A percentile compares a stretch with the other conserved stretches of the same genome.
Evolutionary conservation across 2,113 vertebrate genomes (phyloP).

Genomic region (Psophia crepitans): DNA sequence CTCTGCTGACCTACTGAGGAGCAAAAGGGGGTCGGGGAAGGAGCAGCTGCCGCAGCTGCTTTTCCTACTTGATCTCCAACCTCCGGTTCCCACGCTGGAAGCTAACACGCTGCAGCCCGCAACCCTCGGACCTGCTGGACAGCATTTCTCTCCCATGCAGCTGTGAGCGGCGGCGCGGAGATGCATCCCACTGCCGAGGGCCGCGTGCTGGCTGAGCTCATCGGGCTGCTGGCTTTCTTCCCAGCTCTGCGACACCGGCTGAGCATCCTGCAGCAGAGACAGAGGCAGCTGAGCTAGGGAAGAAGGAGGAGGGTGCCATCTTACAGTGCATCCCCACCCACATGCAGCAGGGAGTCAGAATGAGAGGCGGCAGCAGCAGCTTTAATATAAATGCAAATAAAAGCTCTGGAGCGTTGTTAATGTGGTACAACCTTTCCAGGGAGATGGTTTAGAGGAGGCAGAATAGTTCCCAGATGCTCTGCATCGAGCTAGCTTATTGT

Average conservation of each 20-base stretch:
- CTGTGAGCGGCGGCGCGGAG: rapidly evolving
- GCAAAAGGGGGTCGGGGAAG: background rate
- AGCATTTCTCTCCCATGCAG: background rate
- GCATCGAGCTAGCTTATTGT: background rate
- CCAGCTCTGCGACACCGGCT: conserved; percentile 44
- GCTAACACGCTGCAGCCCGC: background rate
- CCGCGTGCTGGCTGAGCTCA: background rate
- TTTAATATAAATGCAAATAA: conserved; percentile 18
- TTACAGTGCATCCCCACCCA: background rate
- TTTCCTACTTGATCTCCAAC: background rate
- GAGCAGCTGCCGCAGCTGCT: background rate
- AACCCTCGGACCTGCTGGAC: background rate
- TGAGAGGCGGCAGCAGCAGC: background rate
- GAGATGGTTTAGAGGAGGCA: background rate
- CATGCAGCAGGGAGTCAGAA: background rate
- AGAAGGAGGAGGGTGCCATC: background rate
- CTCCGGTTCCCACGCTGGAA: background rate
- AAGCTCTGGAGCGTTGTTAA: background rate
- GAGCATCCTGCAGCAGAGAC: conserved; percentile 21
- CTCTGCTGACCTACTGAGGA: background rate
- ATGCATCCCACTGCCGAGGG: background rate
- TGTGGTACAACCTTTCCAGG: background rate
- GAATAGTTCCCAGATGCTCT: background rate
- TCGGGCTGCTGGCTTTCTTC: conserved; percentile 21
- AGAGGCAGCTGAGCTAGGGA: background rate